phyloP scores from a whole-genome alignment of 37 sponge, comb jelly and placozoan species.

The Spongilla lacustris region DNA sequence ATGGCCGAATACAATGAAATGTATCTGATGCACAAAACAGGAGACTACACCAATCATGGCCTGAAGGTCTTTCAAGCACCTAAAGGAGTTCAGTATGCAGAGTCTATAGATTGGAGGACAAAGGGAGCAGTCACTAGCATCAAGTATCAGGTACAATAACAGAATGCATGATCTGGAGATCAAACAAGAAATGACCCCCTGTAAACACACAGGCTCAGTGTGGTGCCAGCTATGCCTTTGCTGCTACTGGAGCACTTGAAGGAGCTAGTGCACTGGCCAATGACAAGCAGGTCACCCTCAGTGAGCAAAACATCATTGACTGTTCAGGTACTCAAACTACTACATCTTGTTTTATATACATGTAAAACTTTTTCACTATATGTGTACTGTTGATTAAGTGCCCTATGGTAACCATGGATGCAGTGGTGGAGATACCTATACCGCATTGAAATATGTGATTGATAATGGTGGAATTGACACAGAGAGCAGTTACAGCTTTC shows the following conservation, averaged over 20 bases:
- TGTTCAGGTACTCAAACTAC: conserved; percentile 71
- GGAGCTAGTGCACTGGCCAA: conserved; percentile 61
- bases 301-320: conserved; percentile 74
- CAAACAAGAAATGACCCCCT: neutral
- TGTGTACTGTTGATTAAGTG: conserved; percentile 5
- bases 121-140: conserved; percentile 79
- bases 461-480: conserved; percentile 36
- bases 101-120: conserved; percentile 81
- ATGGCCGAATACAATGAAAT: conserved; percentile 30
- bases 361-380: no score
- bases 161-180: neutral
- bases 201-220: conserved; percentile 58
- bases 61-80: conserved; percentile 8
- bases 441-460: conserved; percentile 50
- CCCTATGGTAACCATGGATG: conserved; percentile 78
- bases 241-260: conserved; percentile 86
- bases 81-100: conserved; percentile 6
- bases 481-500: conserved; percentile 35
- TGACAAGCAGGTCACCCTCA: conserved; percentile 58
- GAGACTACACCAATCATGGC: no score
- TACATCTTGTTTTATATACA: no score
- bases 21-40: neutral
- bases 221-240: conserved; percentile 94
- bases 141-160: conserved; percentile 57
- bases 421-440: conserved; percentile 60